Evolutionary conservation across 2,113 vertebrate species (phyloP).

Genomic region (Podarcis raffonei): DNA sequence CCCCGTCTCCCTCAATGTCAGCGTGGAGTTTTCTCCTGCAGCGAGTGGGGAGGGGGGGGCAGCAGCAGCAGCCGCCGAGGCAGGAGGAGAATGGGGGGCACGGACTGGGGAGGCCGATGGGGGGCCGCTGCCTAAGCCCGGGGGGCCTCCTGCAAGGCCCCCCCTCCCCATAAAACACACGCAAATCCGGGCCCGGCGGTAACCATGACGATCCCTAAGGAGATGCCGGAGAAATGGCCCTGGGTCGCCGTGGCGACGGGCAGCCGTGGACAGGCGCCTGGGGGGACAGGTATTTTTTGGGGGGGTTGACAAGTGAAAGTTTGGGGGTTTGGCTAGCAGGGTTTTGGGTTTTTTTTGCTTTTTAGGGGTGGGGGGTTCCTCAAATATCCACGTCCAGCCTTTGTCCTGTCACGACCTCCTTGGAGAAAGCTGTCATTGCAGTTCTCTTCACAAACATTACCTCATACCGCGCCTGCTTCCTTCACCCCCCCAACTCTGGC

Average conservation of each 20-base stretch:
- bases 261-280: neutral
- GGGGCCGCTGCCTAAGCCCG: neutral
- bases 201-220: slow-evolving; percentile 33
- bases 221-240: slow-evolving; percentile 32
- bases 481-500: rapidly evolving
- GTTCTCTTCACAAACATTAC: neutral
- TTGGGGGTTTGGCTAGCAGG: neutral
- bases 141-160: neutral
- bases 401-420: rapidly evolving
- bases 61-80: neutral
- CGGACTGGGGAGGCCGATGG: neutral
- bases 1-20: neutral
- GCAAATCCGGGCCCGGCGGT: neutral
- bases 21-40: slow-evolving; percentile 17
- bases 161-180: neutral
- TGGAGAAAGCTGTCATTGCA: neutral
- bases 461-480: neutral
- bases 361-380: neutral
- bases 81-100: neutral
- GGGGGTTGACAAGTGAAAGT: too few species aligned
- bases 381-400: neutral
- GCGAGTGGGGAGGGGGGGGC: neutral
- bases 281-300: neutral
- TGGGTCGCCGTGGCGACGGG: slow-evolving; percentile 15
- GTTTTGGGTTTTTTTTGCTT: too few species aligned